Evolutionary conservation across 2,888 invertebrate species (phyloP).

Genomic region (Petrophora chlorosata): DNA sequence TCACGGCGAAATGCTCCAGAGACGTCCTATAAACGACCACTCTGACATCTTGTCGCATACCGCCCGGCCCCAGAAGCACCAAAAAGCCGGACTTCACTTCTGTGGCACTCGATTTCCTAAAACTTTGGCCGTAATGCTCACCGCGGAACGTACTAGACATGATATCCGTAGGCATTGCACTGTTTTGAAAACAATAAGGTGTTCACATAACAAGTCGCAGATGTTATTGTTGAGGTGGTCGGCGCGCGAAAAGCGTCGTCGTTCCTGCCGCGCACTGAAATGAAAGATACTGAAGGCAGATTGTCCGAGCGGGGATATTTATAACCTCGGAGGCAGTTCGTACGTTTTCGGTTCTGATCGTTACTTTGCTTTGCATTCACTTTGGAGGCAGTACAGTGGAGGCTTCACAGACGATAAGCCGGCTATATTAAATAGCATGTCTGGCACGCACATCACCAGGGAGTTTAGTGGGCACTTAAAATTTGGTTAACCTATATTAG

Average conservation of each 20-base stretch:
- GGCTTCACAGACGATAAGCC: slow-evolving; percentile 28
- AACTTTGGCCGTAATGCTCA: slow-evolving; percentile 66
- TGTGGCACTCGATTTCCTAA: slow-evolving; percentile 66
- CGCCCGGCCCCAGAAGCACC: slow-evolving; percentile 82
- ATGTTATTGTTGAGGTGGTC: slow-evolving; percentile 44
- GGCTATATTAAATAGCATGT: slow-evolving; percentile 7
- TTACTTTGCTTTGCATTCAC: slow-evolving; percentile 63
- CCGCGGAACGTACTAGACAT: slow-evolving; percentile 57
- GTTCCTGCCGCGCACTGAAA: slow-evolving; percentile 40
- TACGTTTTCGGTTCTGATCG: slow-evolving; percentile 56
- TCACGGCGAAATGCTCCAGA: slow-evolving; percentile 86
- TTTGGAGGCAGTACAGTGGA: slow-evolving; percentile 48
- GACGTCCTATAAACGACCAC: slow-evolving; percentile 86
- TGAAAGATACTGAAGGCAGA: slow-evolving; percentile 55
- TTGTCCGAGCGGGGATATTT: slow-evolving; percentile 56
- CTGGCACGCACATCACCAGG: slow-evolving; percentile 1
- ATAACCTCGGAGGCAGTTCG: slow-evolving; percentile 60
- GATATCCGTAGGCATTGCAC: slow-evolving; percentile 70
- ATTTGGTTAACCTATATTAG: not conserved
- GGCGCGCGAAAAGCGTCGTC: slow-evolving; percentile 38
- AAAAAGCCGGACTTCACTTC: slow-evolving; percentile 86
- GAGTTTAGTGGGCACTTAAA: not conserved
- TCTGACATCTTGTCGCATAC: slow-evolving; percentile 84
- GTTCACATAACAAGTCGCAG: slow-evolving; percentile 52
- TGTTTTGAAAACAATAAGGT: slow-evolving; percentile 49